A percentile compares a stretch with the other conserved stretches of the same genome.
Evolutionary conservation across 2,888 invertebrate species (phyloP).

Genomic region (Agrotis segetum): DNA sequence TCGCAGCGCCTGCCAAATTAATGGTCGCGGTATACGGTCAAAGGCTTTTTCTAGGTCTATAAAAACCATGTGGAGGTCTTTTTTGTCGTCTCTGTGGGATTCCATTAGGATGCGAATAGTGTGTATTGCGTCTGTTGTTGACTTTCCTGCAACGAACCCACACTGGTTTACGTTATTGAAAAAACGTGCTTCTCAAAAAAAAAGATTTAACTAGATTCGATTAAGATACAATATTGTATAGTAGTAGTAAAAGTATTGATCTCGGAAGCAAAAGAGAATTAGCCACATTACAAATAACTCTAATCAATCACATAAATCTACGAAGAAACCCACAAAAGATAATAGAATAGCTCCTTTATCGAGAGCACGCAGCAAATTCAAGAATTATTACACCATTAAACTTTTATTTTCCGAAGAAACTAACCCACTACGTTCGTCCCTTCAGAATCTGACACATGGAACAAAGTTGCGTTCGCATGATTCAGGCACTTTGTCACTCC

Average conservation of each 20-base stretch:
- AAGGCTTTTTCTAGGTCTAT: too few relatives aligned
- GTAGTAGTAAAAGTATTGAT: background rate
- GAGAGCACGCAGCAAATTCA: constrained; percentile 64
- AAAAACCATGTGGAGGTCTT: too few relatives aligned
- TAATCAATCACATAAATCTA: constrained; percentile 37
- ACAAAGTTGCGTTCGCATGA: constrained; percentile 67
- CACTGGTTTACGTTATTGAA: too few relatives aligned
- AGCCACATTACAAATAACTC: background rate
- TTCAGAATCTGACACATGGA: constrained; percentile 60
- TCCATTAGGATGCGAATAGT: too few relatives aligned
- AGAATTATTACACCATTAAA: constrained; percentile 62
- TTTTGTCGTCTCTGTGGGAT: too few relatives aligned
- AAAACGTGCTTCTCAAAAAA: background rate
- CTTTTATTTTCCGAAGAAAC: constrained; percentile 60
- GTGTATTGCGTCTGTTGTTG: too few relatives aligned
- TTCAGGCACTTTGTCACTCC: constrained; percentile 70
- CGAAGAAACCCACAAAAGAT: constrained; percentile 43
- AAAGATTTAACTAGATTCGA: too few relatives aligned
- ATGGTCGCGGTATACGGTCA: too few relatives aligned
- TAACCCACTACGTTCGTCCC: constrained; percentile 56
- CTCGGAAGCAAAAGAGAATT: background rate
- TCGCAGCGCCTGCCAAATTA: too few relatives aligned
- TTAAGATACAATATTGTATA: too few relatives aligned
- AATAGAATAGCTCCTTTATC: constrained; percentile 53
- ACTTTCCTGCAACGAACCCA: too few relatives aligned